phyloP scores from a whole-genome alignment of 2,113 vertebrate genomes.

The Notarius quadriscutis region DNA sequence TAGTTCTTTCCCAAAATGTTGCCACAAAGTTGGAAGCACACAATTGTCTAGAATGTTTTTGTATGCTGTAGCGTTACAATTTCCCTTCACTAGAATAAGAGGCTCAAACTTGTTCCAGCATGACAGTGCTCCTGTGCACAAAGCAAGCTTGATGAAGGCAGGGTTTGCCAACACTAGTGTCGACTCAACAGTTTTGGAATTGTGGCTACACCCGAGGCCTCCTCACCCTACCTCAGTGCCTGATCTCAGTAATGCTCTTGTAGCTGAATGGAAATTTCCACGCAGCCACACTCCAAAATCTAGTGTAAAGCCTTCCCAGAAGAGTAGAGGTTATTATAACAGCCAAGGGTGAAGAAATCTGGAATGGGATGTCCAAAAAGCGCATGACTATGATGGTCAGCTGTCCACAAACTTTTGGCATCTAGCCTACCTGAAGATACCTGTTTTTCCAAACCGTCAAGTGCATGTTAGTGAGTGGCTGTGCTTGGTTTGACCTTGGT shows the following conservation, averaged over 20 bases:
- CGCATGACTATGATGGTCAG: not conserved
- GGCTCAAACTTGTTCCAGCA: not conserved
- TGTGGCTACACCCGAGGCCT: not conserved
- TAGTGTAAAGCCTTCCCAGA: not conserved
- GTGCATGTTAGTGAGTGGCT: conserved; percentile 38
- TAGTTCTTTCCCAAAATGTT: not conserved
- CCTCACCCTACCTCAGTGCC: not conserved
- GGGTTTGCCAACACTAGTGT: not conserved
- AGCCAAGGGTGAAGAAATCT: not conserved
- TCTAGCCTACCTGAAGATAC: conserved; percentile 6
- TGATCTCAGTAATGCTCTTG: not conserved
- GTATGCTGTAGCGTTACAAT: not conserved
- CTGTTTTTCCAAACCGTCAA: not conserved
- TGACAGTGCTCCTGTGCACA: not conserved
- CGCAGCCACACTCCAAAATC: not conserved
- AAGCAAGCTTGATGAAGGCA: not conserved
- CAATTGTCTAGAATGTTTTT: no score
- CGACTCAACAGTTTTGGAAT: not conserved
- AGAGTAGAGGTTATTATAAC: not conserved
- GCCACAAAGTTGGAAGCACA: not conserved
- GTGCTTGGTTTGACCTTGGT: conserved; percentile 44
- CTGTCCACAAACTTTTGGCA: not conserved
- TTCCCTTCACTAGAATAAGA: not conserved
- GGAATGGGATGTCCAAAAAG: not conserved
- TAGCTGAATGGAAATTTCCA: not conserved